These are phyloP conservation scores for Globicephala melas DNA, from an alignment of 2,113 vertebrate genomes.

Conservation along the genomic window DNA sequence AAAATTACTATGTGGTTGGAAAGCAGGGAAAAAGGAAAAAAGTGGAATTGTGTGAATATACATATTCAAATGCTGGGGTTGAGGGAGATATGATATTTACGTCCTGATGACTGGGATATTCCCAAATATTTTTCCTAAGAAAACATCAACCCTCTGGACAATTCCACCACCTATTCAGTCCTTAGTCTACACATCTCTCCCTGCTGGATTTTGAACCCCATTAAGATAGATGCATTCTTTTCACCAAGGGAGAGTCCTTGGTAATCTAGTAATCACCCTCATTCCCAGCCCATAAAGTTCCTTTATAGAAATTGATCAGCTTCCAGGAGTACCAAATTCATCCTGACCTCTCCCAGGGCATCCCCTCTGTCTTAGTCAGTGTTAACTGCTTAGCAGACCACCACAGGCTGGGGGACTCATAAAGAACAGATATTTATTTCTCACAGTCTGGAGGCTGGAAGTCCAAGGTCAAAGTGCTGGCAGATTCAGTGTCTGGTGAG, in stretches of 20 bases:
- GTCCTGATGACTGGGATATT: accelerated
- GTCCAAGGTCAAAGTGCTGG: background rate
- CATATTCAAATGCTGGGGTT: accelerated
- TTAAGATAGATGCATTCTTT: background rate
- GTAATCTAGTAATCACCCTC: accelerated
- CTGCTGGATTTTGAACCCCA: background rate
- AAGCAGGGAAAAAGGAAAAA: background rate
- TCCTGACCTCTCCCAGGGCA: accelerated
- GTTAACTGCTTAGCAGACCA: background rate
- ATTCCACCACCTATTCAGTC: accelerated
- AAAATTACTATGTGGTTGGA: accelerated
- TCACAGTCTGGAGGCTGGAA: background rate
- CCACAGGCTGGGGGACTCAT: accelerated
- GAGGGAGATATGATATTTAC: accelerated
- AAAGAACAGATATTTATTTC: accelerated
- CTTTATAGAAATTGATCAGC: too few species aligned
- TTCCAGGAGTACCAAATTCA: accelerated
- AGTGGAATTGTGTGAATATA: accelerated
- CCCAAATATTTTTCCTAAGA: background rate
- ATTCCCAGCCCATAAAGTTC: background rate
- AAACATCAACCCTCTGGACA: background rate
- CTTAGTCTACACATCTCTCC: background rate
- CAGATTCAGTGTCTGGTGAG: accelerated
- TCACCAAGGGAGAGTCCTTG: background rate
- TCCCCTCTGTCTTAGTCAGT: too few species aligned